Percentiles rank a stretch among this genome's conserved stretches.
phyloP scores from a whole-genome alignment of 2,113 vertebrate species.

The Calidris pugnax region DNA sequence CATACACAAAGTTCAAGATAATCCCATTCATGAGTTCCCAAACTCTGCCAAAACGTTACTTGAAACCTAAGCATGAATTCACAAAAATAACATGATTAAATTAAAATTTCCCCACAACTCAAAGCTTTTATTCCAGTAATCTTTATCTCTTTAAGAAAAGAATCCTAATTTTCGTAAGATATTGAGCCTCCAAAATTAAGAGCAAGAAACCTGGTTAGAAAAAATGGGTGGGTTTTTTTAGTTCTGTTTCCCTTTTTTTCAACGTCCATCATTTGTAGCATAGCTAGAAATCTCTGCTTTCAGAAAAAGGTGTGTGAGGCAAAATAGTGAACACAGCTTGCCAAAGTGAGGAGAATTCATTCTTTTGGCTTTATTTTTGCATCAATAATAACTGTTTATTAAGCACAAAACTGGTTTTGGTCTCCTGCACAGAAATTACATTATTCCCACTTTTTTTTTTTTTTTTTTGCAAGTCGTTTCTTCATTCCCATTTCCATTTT shows the following conservation, averaged over 20 bases:
- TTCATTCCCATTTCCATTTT: background rate
- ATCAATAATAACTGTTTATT: background rate
- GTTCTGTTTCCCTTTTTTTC: background rate
- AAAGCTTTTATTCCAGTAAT: background rate
- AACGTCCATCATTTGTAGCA: background rate
- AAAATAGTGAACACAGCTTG: background rate
- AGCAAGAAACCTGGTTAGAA: background rate
- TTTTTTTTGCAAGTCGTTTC: background rate
- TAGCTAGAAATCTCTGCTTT: background rate
- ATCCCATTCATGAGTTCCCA: background rate
- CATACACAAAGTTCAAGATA: background rate
- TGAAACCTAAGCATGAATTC: background rate
- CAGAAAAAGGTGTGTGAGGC: background rate
- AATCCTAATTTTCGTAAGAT: background rate
- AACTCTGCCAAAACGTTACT: background rate
- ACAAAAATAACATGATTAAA: background rate
- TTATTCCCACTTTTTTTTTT: background rate
- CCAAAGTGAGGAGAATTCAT: background rate
- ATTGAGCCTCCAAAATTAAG: background rate
- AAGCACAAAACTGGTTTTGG: background rate
- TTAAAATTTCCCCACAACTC: background rate
- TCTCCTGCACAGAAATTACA: background rate
- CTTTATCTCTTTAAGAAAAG: background rate
- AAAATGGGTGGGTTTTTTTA: rapidly evolving
- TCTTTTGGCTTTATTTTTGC: background rate